These are phyloP conservation scores for Anoura caudifer DNA, from an alignment of 2,113 vertebrate genomes.

Conservation along the genomic window DNA sequence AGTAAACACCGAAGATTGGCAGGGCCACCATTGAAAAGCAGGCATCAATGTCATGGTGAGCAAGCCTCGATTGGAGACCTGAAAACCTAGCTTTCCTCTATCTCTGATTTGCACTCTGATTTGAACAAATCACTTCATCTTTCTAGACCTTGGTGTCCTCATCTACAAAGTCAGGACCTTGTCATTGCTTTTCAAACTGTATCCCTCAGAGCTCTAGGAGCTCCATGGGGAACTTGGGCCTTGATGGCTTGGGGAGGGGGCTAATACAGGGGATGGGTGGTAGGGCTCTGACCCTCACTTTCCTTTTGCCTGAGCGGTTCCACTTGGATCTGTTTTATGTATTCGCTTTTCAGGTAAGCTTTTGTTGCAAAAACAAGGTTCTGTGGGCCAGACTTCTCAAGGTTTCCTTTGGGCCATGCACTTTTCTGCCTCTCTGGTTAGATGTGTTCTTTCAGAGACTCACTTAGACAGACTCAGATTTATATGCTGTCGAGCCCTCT, in stretches of 20 bases:
- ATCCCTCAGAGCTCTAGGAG: not conserved
- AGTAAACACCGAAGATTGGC: not conserved
- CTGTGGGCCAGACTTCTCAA: not conserved
- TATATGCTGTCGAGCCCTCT: not conserved
- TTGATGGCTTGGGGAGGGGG: not conserved
- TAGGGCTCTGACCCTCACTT: not conserved
- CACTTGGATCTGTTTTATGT: not conserved
- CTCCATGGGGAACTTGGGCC: not conserved
- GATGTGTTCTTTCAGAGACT: not conserved
- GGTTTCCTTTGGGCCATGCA: not conserved
- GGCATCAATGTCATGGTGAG: not conserved
- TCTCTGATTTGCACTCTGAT: not conserved
- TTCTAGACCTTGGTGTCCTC: not conserved
- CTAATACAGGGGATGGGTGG: not conserved
- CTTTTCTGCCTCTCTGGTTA: not conserved
- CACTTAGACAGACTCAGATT: not conserved
- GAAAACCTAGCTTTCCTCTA: not conserved
- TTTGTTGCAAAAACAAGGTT: not conserved
- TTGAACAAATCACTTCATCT: not conserved
- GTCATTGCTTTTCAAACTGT: not conserved
- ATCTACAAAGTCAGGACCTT: not conserved
- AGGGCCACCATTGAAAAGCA: not conserved
- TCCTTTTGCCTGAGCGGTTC: not conserved
- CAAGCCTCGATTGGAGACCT: too few relatives aligned
- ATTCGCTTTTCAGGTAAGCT: not conserved